phyloP scores from a whole-genome alignment of 2,888 invertebrate genomes.

The Saturnia pavonia region DNA sequence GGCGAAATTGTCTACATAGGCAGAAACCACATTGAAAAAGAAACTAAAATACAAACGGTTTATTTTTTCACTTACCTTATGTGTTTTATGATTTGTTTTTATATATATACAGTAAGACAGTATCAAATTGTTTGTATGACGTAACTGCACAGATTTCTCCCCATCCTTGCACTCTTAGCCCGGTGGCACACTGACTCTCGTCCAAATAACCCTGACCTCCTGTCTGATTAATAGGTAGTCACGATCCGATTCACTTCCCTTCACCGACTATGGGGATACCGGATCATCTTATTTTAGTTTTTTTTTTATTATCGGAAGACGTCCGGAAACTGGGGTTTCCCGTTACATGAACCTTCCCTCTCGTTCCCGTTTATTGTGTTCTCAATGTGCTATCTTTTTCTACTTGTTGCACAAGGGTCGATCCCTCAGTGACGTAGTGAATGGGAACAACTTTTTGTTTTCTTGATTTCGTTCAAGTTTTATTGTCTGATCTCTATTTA shows the following conservation, averaged over 20 bases:
- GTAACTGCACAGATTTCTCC: not conserved
- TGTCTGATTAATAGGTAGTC: conserved; percentile 13
- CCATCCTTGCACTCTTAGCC: conserved; percentile 34
- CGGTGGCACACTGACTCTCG: conserved; percentile 60
- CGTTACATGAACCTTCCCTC: conserved; percentile 56
- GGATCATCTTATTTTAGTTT: conserved; percentile 52
- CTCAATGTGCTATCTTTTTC: conserved; percentile 41
- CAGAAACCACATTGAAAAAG: no score
- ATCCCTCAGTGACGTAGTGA: conserved; percentile 48
- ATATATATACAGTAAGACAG: no score
- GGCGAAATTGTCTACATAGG: no score
- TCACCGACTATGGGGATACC: conserved; percentile 39
- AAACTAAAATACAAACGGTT: no score
- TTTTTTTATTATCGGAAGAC: conserved; percentile 56
- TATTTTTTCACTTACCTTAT: no score
- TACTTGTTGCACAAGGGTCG: conserved; percentile 56
- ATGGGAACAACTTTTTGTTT: conserved; percentile 44
- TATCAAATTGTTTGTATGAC: not conserved
- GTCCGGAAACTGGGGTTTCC: conserved; percentile 66
- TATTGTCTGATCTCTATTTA: conserved; percentile 46
- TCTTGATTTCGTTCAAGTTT: conserved; percentile 42
- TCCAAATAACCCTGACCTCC: conserved; percentile 42
- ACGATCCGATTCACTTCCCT: conserved; percentile 15
- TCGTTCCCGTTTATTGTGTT: conserved; percentile 36
- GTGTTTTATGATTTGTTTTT: no score